Evolutionary conservation across 2,888 invertebrate genomes (phyloP).

Genomic region (Adela reaumurella): DNA sequence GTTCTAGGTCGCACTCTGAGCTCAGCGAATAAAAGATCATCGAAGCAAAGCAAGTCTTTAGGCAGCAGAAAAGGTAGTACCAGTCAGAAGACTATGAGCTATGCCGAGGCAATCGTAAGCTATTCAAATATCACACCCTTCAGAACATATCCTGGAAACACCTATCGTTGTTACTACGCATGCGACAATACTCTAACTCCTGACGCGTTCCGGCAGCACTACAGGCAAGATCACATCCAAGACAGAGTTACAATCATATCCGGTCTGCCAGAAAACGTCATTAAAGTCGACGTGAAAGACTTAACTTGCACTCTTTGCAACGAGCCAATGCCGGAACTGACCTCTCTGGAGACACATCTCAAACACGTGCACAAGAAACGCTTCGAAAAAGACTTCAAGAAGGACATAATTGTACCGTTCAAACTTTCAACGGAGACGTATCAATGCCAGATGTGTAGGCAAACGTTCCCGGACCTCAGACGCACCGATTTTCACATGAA

Average conservation of each 20-base stretch:
- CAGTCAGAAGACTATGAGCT: no score
- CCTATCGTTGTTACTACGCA: background rate
- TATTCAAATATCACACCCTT: background rate
- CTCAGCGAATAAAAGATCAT: no score
- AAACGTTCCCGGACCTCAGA: conserved; percentile 38
- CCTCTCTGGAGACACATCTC: conserved; percentile 34
- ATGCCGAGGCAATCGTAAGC: background rate
- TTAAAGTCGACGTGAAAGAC: background rate
- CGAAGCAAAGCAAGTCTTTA: no score
- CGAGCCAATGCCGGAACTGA: conserved; percentile 22
- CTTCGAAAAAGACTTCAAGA: conserved; percentile 36
- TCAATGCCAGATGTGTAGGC: conserved; percentile 42
- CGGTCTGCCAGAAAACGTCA: background rate
- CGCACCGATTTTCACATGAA: conserved; percentile 39
- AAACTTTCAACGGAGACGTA: conserved; percentile 38
- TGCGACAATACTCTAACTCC: background rate
- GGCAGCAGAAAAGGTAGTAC: no score
- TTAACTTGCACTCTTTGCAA: background rate
- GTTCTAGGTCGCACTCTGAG: no score
- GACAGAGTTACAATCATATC: background rate
- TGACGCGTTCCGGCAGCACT: background rate
- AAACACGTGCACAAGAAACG: conserved; percentile 40
- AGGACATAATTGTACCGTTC: conserved; percentile 41
- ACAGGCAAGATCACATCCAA: background rate
- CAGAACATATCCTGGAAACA: background rate